Conservation (phyloP, 2,888 invertebrate genomes). For the Calameuta filiformis region DNA sequence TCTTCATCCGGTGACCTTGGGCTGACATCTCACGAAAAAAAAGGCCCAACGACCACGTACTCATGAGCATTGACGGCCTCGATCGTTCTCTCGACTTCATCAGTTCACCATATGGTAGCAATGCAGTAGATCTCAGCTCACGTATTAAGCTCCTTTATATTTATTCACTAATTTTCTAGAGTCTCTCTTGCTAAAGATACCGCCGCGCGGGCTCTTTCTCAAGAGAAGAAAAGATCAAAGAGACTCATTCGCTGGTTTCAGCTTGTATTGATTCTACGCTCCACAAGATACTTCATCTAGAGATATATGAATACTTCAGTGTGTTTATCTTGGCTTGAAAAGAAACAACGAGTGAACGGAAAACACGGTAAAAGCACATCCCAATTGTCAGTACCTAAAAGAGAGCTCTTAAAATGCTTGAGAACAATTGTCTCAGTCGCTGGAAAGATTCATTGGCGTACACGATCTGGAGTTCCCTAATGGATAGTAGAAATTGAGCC, state of each 20-base stretch:
- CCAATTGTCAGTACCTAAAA: not conserved
- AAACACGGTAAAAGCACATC: not conserved
- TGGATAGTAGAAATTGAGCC: not conserved
- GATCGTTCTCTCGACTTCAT: not conserved
- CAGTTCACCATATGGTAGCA: not conserved
- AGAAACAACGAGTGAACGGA: not conserved
- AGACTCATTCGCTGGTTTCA: not conserved
- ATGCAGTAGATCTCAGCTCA: not conserved
- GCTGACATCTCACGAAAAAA: not conserved
- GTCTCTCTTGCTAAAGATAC: not conserved
- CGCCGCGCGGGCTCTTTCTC: not conserved
- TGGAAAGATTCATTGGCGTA: not conserved
- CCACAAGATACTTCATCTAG: not conserved
- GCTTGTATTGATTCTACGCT: not conserved
- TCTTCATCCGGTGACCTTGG: not conserved
- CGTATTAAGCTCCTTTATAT: not conserved
- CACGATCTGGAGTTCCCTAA: not conserved
- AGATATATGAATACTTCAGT: not conserved
- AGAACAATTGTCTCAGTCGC: not conserved
- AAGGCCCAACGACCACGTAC: not conserved
- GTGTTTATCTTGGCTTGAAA: not conserved
- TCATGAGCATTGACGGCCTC: not conserved
- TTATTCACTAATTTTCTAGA: not conserved
- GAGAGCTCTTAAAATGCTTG: not conserved
- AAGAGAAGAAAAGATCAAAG: not conserved